Evolutionary conservation across 37 sponge, comb jelly and placozoan species (phyloP).

Genomic region (Agelas oroides): DNA sequence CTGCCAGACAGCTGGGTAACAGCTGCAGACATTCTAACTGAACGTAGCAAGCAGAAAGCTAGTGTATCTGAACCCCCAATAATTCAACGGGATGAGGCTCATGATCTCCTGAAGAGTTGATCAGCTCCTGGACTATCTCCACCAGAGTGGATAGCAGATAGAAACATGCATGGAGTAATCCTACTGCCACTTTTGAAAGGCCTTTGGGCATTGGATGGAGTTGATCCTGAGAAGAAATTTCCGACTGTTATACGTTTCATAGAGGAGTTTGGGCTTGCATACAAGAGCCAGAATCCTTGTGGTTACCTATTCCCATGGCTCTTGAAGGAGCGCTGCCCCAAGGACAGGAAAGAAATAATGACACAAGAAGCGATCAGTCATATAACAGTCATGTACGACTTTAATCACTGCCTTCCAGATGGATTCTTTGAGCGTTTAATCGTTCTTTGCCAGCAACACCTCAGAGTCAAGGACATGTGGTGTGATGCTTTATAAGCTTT

Average conservation of each 20-base stretch:
- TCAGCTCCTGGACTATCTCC: not conserved
- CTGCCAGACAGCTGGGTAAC: not conserved
- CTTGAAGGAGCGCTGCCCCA: not conserved
- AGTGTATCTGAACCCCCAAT: not conserved
- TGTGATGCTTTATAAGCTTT: too few relatives aligned
- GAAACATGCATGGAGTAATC: not conserved
- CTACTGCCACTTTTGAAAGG: not conserved
- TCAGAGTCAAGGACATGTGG: too few relatives aligned
- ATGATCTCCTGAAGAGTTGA: too few relatives aligned
- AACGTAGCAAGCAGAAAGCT: too few relatives aligned
- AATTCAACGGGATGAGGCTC: not conserved
- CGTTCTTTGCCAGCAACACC: too few relatives aligned
- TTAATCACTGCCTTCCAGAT: too few relatives aligned
- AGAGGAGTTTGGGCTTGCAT: not conserved
- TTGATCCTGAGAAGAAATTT: not conserved
- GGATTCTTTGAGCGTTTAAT: too few relatives aligned
- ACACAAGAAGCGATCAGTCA: too few relatives aligned
- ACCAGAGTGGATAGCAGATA: not conserved
- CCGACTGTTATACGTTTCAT: not conserved
- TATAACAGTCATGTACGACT: too few relatives aligned
- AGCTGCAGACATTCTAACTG: not conserved
- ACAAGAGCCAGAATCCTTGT: not conserved
- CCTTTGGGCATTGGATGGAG: not conserved
- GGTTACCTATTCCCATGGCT: conserved; percentile 13
- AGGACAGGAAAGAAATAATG: too few relatives aligned